phyloP scores from a whole-genome alignment of 2,888 invertebrate species.

The Caenorhabditis becei region DNA sequence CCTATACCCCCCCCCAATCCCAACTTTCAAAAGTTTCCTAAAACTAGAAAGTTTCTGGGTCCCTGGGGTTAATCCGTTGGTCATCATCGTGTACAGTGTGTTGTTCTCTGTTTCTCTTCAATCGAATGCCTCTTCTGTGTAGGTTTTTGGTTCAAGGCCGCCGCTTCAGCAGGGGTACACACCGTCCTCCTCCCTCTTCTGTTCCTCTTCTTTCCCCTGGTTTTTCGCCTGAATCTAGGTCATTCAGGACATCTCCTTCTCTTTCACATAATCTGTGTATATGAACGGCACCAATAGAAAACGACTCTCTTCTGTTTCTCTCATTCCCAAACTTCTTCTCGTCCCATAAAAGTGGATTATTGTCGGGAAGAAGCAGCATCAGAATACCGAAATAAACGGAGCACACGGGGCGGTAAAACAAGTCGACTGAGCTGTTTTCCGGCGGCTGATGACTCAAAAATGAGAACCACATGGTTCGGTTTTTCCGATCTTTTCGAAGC shows the following conservation, averaged over 20 bases:
- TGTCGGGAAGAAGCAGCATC: background rate
- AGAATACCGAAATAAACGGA: background rate
- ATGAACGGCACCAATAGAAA: conserved; percentile 12
- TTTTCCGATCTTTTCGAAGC: background rate
- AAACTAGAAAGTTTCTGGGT: no score
- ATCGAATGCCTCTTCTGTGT: conserved; percentile 11
- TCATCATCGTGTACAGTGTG: background rate
- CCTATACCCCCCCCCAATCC: no score
- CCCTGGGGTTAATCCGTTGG: background rate
- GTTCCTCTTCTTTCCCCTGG: conserved; percentile 30
- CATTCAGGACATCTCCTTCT: conserved; percentile 44
- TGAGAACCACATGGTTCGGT: conserved; percentile 54
- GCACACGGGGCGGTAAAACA: conserved; percentile 1
- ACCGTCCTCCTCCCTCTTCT: conserved; percentile 45
- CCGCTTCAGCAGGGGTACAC: conserved; percentile 2
- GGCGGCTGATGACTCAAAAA: conserved; percentile 5
- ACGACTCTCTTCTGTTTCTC: conserved; percentile 9
- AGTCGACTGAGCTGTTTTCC: background rate
- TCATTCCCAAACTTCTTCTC: background rate
- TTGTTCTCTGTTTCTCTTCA: background rate
- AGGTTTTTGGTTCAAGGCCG: conserved; percentile 60
- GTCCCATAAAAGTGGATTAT: conserved; percentile 25
- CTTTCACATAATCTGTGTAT: conserved; percentile 36
- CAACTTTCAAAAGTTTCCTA: no score
- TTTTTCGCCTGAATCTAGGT: conserved; percentile 64